Percentiles rank a stretch among this genome's conserved stretches.
Evolutionary conservation across 2,888 invertebrate species (phyloP).

Genomic region (Nephrotoma appendiculata): DNA sequence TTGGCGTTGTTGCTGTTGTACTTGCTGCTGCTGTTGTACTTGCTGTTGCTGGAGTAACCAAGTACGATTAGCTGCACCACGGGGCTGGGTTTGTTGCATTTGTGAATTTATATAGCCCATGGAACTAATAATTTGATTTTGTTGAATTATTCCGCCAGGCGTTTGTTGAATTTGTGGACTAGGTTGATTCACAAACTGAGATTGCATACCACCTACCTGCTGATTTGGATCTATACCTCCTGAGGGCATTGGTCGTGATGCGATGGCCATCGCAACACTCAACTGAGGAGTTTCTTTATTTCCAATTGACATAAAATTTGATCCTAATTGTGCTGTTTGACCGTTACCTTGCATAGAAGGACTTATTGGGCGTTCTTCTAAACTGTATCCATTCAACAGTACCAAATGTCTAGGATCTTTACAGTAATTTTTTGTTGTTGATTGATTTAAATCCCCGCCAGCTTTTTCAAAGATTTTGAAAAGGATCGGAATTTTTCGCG

Average conservation of each 20-base stretch:
- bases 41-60: not conserved
- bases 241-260: too few relatives aligned
- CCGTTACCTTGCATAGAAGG: conserved; percentile 22
- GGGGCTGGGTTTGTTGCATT: not conserved
- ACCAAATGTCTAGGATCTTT: conserved; percentile 76
- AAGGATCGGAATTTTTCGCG: conserved; percentile 73
- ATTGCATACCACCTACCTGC: too few relatives aligned
- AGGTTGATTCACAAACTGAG: too few relatives aligned
- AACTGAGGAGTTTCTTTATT: not conserved
- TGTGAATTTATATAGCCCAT: conserved; percentile 2
- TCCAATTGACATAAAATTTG: conserved; percentile 16
- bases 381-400: conserved; percentile 52
- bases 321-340: conserved; percentile 4
- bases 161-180: not conserved
- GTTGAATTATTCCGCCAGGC: not conserved
- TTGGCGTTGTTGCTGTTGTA: conserved; percentile 11
- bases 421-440: conserved; percentile 79
- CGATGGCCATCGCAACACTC: too few relatives aligned
- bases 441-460: conserved; percentile 65
- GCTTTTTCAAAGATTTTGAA: conserved; percentile 82
- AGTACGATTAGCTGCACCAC: too few relatives aligned
- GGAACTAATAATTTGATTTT: not conserved
- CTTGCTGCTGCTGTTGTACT: not conserved
- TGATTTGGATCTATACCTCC: not conserved
- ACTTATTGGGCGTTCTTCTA: conserved; percentile 55